phyloP scores from a whole-genome alignment of 35 echinoderm and acorn worm species.

The Amphiura filiformis region DNA sequence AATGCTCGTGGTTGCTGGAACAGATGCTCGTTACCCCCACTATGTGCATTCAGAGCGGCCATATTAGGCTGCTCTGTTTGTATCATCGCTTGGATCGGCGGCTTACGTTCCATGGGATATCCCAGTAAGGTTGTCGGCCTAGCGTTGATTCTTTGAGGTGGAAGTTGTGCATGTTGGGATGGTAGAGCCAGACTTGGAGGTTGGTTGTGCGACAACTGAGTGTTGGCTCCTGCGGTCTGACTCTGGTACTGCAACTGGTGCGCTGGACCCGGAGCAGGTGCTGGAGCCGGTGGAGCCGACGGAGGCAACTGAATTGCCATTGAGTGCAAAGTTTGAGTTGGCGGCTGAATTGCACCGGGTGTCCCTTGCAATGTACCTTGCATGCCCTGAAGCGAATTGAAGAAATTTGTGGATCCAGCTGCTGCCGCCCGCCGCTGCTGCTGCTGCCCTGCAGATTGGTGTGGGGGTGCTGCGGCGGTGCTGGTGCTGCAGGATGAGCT shows the following conservation, averaged over 20 bases:
- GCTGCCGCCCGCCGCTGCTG: constrained; percentile 25
- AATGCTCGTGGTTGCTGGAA: not conserved
- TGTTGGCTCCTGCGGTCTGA: constrained; percentile 7
- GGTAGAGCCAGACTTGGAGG: not conserved
- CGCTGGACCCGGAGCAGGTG: constrained; percentile 35
- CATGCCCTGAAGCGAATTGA: constrained; percentile 43
- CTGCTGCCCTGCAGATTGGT: constrained; percentile 19
- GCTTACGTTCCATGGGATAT: not conserved
- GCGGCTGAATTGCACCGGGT: constrained; percentile 20
- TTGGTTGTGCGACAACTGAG: constrained; percentile 13
- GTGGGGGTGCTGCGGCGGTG: constrained; percentile 2
- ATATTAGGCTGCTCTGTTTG: constrained; percentile 10
- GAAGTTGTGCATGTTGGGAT: not conserved
- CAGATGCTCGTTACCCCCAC: not conserved
- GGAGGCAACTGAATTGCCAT: constrained; percentile 31
- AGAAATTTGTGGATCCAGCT: constrained; percentile 55
- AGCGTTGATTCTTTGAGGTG: not conserved
- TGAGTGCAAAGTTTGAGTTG: constrained; percentile 17
- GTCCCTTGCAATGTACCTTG: constrained; percentile 5
- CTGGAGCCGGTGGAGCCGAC: not conserved
- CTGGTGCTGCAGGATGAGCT: constrained; percentile 17
- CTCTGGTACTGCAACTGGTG: constrained; percentile 50
- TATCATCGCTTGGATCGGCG: not conserved
- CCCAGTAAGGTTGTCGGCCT: not conserved
- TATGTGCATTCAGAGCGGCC: constrained; percentile 18